Base-by-base conservation (phyloP, 2,797 vertebrate species). In the Spheniscus humboldti region DNA sequence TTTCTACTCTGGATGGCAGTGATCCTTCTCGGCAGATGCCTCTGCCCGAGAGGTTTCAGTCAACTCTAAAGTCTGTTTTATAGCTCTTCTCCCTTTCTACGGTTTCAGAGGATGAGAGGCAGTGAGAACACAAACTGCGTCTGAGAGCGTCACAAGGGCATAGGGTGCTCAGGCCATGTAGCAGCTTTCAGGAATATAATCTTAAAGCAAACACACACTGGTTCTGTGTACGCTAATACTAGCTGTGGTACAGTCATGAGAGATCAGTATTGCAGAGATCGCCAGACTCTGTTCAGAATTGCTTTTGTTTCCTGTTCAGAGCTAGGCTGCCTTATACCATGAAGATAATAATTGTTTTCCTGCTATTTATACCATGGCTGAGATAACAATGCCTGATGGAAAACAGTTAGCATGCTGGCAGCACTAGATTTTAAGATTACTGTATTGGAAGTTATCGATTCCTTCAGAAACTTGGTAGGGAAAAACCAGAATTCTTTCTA, bases 221-320 rank as follows among this genome's bases (percentile, higher is more conserved):
- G 2, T 52, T 94, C 43, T 85, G 31, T 31, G 28, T 57, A 16
- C 0, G 1, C 31, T 62, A 63, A 20, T 48, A 11, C 11, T 53
- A 22, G 10, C 33, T 30, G 13, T 35, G 23, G 9, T 59, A 10
- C 0, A 1, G 30, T 50, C 1, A 0, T 8, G 55, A 68, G 60
- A 71, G 18, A 69, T 52, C 33, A 45, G 22, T 69, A 28, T 86
- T 3, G 0, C 56, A 25, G 62, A 88, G 50, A 67, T 78, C 16
- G 18, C 5, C 50, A 62, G 47, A 39, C 31, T 37, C 57, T 45
- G 9, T 37, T 76, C 52, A n/a, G 52, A 89, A 71, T 69, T 94
- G 16, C 27, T 96, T 92, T 80, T 57, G 8, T 84, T 95, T 84
- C 43, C 43, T 57, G 4, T 80, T 91, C 56, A 73, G 59, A 85